Conservation (phyloP, 2,797 vertebrate species). For the Manis pentadactyla region DNA sequence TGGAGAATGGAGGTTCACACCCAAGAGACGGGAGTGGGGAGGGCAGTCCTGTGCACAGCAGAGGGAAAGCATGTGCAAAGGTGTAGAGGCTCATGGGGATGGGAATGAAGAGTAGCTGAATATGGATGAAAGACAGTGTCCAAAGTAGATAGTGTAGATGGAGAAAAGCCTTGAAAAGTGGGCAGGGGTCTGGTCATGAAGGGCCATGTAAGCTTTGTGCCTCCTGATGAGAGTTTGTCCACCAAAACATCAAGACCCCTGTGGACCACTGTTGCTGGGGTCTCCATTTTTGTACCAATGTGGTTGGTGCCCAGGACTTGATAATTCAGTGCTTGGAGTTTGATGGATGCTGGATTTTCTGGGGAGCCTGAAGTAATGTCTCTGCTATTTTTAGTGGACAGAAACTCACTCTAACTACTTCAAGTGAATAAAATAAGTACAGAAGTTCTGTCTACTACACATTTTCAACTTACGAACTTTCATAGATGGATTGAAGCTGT, state of each 20-base stretch:
- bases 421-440: neutral
- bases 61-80: neutral
- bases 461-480: neutral
- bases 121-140: neutral
- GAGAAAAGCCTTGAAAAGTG: neutral
- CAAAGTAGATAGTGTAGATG: neutral
- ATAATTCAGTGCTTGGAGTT: neutral
- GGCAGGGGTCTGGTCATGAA: neutral
- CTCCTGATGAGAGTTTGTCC: neutral
- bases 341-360: neutral
- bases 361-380: neutral
- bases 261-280: neutral
- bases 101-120: neutral
- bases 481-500: neutral
- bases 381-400: neutral
- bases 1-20: neutral
- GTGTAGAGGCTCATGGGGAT: fast-evolving
- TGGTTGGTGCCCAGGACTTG: neutral
- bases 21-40: neutral
- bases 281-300: neutral
- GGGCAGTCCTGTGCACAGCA: neutral
- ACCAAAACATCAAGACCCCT: neutral
- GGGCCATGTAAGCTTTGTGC: neutral
- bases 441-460: neutral
- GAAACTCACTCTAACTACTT: slow-evolving; percentile 1